phyloP scores from a whole-genome alignment of 2,888 invertebrate species.

The Napeogenes sylphis region DNA sequence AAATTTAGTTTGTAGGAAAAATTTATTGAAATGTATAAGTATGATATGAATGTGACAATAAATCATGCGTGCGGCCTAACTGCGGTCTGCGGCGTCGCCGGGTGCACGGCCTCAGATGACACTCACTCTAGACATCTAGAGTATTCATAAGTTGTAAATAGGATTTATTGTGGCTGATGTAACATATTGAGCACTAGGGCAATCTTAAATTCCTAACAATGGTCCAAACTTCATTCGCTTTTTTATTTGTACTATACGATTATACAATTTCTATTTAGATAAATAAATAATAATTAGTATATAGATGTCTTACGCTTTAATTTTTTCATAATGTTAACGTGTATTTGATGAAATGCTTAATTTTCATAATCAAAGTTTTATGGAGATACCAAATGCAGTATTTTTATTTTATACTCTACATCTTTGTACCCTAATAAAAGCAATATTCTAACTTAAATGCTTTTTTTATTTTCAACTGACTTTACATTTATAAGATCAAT shows the following conservation, averaged over 20 bases:
- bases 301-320: constrained; percentile 71
- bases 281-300: constrained; percentile 61
- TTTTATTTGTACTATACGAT: constrained; percentile 75
- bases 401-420: constrained; percentile 77
- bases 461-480: constrained; percentile 38
- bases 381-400: constrained; percentile 77
- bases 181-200: constrained; percentile 70
- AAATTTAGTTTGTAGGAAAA: no score
- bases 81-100: not conserved
- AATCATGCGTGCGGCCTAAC: not conserved
- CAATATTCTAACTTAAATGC: constrained; percentile 54
- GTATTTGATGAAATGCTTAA: constrained; percentile 75
- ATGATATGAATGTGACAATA: constrained; percentile 3
- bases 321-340: constrained; percentile 70
- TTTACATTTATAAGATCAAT: not conserved
- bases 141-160: constrained; percentile 64
- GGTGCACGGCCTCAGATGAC: constrained; percentile 37
- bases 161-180: constrained; percentile 66
- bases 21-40: no score
- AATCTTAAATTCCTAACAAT: constrained; percentile 76
- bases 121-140: constrained; percentile 55
- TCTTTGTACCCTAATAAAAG: constrained; percentile 76
- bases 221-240: constrained; percentile 77
- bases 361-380: constrained; percentile 75
- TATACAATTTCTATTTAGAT: constrained; percentile 75